Conservation (phyloP, 2,113 vertebrate genomes). For the Girardinichthys multiradiatus region DNA sequence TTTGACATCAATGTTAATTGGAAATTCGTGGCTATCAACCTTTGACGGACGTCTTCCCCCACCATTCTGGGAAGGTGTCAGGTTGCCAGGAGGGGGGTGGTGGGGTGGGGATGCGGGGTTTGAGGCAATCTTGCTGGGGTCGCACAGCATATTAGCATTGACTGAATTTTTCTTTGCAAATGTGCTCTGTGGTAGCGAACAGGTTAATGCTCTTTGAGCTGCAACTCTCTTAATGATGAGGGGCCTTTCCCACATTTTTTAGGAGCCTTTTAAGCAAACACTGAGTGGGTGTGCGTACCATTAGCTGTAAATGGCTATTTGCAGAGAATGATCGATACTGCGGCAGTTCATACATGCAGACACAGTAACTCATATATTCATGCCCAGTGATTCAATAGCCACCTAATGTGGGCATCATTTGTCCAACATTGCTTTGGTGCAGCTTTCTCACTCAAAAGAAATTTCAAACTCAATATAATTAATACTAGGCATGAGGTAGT, state of each 20-base stretch:
- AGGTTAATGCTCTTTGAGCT: conserved; percentile 31
- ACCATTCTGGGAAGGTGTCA: conserved; percentile 27
- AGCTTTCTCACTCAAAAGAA: conserved; percentile 11
- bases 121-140: conserved; percentile 8
- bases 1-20: conserved; percentile 76
- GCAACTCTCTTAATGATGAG: conserved; percentile 38
- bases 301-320: conserved; percentile 51
- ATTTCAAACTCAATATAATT: no score
- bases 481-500: no score
- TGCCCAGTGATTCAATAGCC: conserved; percentile 21
- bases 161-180: conserved; percentile 26
- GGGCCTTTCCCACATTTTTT: conserved; percentile 51
- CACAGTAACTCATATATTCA: conserved; percentile 18
- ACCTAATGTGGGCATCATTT: conserved; percentile 23
- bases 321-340: conserved; percentile 6
- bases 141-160: conserved; percentile 6
- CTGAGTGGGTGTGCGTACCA: conserved; percentile 39
- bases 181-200: conserved; percentile 41
- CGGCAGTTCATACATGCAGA: not conserved
- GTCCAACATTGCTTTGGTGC: conserved; percentile 16
- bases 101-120: no score
- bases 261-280: conserved; percentile 42
- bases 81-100: not conserved
- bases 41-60: conserved; percentile 52
- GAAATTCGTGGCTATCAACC: conserved; percentile 65